phyloP scores from a whole-genome alignment of 2,797 vertebrate species.

The Pterois miles region DNA sequence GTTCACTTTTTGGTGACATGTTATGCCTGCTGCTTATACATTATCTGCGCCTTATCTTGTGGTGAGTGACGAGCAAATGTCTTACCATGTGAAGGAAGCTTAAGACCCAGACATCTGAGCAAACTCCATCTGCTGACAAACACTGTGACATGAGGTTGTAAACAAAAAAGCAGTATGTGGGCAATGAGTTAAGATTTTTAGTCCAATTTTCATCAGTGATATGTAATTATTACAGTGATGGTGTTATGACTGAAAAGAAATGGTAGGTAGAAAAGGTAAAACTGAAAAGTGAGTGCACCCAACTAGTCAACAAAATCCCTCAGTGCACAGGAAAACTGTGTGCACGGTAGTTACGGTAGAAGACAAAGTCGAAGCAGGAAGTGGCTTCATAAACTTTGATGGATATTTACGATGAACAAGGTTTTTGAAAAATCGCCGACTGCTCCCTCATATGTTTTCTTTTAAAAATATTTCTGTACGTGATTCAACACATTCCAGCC shows the following conservation, averaged over 20 bases:
- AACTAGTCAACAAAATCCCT: too few species aligned
- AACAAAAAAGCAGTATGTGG: not conserved
- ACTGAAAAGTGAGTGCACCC: not conserved
- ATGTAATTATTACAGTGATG: not conserved
- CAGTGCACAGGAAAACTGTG: not conserved
- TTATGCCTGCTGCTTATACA: too few species aligned
- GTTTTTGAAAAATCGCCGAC: not conserved
- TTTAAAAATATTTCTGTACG: not conserved
- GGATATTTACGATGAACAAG: not conserved
- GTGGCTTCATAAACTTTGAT: not conserved
- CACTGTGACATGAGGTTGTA: not conserved
- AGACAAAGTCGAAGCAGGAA: not conserved
- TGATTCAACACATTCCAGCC: constrained; percentile 19
- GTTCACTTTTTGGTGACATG: too few species aligned
- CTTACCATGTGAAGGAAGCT: not conserved
- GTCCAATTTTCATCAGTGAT: too few species aligned
- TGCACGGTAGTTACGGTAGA: not conserved
- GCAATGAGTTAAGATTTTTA: not conserved
- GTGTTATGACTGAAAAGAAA: not conserved
- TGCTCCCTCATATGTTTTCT: constrained; percentile 6
- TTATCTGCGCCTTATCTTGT: too few species aligned
- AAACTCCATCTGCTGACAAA: not conserved
- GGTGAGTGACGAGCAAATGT: too few species aligned
- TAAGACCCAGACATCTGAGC: not conserved
- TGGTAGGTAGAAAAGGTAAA: too few species aligned